phyloP scores from a whole-genome alignment of 2,888 invertebrate species.

The Netelia inedita region DNA sequence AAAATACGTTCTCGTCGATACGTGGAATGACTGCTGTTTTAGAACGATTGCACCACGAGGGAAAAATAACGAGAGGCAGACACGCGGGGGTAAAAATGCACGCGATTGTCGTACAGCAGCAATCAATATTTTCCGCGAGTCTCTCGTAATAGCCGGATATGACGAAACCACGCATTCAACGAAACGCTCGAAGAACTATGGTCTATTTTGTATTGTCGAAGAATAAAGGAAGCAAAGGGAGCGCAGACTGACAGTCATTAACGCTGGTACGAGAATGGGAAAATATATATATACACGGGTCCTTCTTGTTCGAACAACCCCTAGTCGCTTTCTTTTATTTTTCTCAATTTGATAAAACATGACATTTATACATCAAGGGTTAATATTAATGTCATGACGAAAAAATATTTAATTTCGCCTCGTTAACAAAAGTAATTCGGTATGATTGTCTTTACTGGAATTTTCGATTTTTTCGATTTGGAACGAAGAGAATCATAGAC shows the following conservation, averaged over 20 bases:
- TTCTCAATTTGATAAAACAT: not conserved
- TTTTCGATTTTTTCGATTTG: not conserved
- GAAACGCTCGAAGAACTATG: slow-evolving; percentile 19
- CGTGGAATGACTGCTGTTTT: slow-evolving; percentile 49
- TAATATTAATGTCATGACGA: no score
- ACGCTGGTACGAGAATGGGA: slow-evolving; percentile 19
- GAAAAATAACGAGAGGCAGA: not conserved
- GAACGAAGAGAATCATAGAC: not conserved
- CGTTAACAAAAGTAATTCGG: no score
- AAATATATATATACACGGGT: slow-evolving; percentile 10
- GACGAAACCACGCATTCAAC: slow-evolving; percentile 15
- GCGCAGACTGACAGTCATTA: slow-evolving; percentile 56
- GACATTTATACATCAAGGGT: not conserved
- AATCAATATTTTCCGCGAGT: slow-evolving; percentile 61
- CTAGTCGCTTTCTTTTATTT: not conserved
- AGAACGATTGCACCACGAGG: slow-evolving; percentile 25
- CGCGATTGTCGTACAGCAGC: slow-evolving; percentile 24
- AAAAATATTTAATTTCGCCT: no score
- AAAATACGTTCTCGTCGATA: not conserved
- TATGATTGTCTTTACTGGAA: no score
- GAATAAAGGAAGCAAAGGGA: not conserved
- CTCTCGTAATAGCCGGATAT: slow-evolving; percentile 39
- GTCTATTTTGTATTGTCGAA: slow-evolving; percentile 16
- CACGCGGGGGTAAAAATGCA: slow-evolving; percentile 1
- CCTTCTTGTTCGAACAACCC: not conserved